Percentiles rank a stretch among this genome's conserved stretches.
Evolutionary conservation across 2,113 vertebrate species (phyloP).

Genomic region (Benthochromis sp.): DNA sequence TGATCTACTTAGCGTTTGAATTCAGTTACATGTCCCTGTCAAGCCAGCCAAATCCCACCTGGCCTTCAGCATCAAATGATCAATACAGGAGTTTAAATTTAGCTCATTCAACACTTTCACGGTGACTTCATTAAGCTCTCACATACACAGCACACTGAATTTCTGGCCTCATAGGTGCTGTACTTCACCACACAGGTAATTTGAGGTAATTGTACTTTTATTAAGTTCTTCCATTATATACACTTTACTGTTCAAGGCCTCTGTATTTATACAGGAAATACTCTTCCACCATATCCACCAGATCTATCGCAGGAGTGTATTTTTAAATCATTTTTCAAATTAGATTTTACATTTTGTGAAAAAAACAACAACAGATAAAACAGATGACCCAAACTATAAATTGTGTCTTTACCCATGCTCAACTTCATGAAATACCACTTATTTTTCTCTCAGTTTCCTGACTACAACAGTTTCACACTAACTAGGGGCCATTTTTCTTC

Average conservation of each 20-base stretch:
- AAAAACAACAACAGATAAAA: background rate
- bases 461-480: background rate
- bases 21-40: background rate
- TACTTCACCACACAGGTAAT: background rate
- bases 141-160: background rate
- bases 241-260: background rate
- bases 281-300: background rate
- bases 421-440: background rate
- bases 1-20: background rate
- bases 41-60: slow-evolving; percentile 10
- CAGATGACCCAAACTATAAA: background rate
- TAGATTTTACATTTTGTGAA: background rate
- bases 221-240: background rate
- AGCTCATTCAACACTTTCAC: background rate
- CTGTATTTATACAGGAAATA: background rate
- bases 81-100: background rate
- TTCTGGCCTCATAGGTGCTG: background rate
- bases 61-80: background rate
- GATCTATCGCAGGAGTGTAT: background rate
- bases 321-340: background rate
- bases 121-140: background rate
- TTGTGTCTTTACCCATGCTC: too few species aligned
- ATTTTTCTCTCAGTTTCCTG: background rate
- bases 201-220: background rate
- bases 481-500: background rate